A percentile compares a stretch with the other conserved stretches of the same genome.
Conservation (phyloP, 1,140 invertebrate genomes). For the silkworm (Bombyx mori) region DNA sequence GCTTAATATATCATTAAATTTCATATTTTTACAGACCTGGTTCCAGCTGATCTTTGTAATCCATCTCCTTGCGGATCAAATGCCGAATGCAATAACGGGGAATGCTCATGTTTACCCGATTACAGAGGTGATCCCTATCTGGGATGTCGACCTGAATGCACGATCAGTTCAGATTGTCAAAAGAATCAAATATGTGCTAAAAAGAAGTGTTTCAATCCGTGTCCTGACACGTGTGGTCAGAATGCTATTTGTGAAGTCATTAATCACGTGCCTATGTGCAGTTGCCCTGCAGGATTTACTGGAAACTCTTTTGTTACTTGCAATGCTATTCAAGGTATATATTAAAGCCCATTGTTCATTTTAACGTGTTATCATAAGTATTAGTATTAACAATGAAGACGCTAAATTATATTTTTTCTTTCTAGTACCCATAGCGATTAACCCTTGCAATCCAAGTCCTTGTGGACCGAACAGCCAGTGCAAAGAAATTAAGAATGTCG, state of each 20-base stretch:
- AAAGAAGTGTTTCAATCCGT: slow-evolving; percentile 88
- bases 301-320: slow-evolving; percentile 78
- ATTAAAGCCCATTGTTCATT: background rate
- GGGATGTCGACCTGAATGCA: slow-evolving; percentile 85
- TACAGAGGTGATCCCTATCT: slow-evolving; percentile 80
- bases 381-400: background rate
- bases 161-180: slow-evolving; percentile 84
- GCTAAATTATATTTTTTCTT: slow-evolving; percentile 35
- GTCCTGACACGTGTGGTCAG: slow-evolving; percentile 85
- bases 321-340: slow-evolving; percentile 46
- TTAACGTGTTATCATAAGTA: no score
- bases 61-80: slow-evolving; percentile 81
- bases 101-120: slow-evolving; percentile 78
- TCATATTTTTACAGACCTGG: slow-evolving; percentile 33
- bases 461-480: slow-evolving; percentile 79
- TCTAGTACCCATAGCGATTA: slow-evolving; percentile 55
- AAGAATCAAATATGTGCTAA: slow-evolving; percentile 83
- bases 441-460: slow-evolving; percentile 76
- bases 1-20: slow-evolving; percentile 3
- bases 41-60: slow-evolving; percentile 72
- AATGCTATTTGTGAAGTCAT: slow-evolving; percentile 87
- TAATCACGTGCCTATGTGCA: slow-evolving; percentile 85
- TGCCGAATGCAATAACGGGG: slow-evolving; percentile 69
- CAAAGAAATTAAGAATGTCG: slow-evolving; percentile 74
- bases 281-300: slow-evolving; percentile 73